Conservation (phyloP, 2,888 invertebrate genomes). For the Apodemia hepburni region DNA sequence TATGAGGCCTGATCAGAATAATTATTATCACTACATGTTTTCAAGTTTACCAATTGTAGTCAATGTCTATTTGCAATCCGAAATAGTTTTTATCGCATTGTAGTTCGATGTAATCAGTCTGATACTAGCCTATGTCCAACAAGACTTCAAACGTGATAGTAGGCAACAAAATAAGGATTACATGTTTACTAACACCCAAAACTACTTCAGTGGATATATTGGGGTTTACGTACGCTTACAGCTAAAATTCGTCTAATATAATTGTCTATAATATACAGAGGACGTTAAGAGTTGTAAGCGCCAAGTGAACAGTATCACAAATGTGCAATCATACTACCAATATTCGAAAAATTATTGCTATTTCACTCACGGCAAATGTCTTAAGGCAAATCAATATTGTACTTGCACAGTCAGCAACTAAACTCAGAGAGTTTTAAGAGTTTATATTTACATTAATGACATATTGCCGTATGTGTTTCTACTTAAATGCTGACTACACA, state of each 20-base stretch:
- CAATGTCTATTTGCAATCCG: background rate
- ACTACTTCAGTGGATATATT: constrained; percentile 35
- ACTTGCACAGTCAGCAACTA: constrained; percentile 7
- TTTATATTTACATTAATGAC: background rate
- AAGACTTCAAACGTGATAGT: constrained; percentile 19
- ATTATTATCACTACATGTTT: background rate
- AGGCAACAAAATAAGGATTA: constrained; percentile 22
- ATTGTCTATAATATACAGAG: constrained; percentile 64
- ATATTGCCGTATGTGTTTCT: constrained; percentile 8
- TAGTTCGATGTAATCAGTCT: constrained; percentile 1
- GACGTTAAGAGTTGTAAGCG: constrained; percentile 73
- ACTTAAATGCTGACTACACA: constrained; percentile 11
- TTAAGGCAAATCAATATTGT: constrained; percentile 58
- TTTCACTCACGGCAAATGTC: constrained; percentile 56
- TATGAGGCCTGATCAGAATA: constrained; percentile 2
- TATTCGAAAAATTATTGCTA: constrained; percentile 67
- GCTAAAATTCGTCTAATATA: constrained; percentile 71
- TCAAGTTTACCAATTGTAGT: background rate
- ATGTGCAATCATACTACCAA: constrained; percentile 67
- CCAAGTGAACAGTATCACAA: constrained; percentile 66
- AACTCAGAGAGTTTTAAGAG: background rate
- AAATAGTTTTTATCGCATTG: background rate
- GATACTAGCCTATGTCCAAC: constrained; percentile 15
- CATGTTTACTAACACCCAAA: constrained; percentile 15
- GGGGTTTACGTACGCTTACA: constrained; percentile 69